A percentile compares a stretch with the other conserved stretches of the same genome.
These are phyloP conservation scores for Cygnus olor DNA, from an alignment of 2,797 vertebrate species.

Conservation along the genomic window DNA sequence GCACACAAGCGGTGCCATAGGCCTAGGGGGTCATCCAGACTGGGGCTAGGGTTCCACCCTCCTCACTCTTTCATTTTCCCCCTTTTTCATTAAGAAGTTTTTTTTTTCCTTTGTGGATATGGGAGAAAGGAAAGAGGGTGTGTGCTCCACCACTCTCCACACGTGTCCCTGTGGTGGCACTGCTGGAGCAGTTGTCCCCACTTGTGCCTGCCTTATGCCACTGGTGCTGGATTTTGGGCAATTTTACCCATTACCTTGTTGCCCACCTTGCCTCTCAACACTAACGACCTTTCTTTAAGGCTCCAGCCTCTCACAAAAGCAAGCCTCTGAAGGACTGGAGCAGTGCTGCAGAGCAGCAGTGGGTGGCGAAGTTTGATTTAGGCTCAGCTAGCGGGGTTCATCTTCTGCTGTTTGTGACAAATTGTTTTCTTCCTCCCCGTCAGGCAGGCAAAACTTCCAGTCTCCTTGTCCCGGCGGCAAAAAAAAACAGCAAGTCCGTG, in stretches of 20 bases:
- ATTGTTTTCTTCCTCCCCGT: slow-evolving; percentile 7
- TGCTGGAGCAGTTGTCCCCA: background rate
- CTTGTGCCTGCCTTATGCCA: background rate
- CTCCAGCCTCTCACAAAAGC: background rate
- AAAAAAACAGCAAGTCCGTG: slow-evolving; percentile 37
- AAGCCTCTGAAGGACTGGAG: background rate
- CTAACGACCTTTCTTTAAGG: background rate
- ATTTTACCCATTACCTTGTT: background rate
- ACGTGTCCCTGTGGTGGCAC: rapidly evolving
- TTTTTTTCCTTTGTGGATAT: background rate
- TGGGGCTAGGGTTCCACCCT: background rate
- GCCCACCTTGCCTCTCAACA: background rate
- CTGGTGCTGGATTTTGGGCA: background rate
- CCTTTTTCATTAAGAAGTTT: background rate
- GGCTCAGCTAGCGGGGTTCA: background rate
- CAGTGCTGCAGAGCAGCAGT: background rate
- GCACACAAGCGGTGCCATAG: background rate
- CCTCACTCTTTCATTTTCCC: background rate
- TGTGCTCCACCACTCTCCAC: rapidly evolving
- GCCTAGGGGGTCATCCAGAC: background rate
- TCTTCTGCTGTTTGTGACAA: slow-evolving; percentile 41
- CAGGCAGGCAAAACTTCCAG: slow-evolving; percentile 35
- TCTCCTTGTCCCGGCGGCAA: slow-evolving; percentile 40
- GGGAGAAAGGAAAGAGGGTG: background rate
- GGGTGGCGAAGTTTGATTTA: slow-evolving; percentile 65